phyloP scores from a whole-genome alignment of 2,888 invertebrate genomes.

The Flexamia atlantica region DNA sequence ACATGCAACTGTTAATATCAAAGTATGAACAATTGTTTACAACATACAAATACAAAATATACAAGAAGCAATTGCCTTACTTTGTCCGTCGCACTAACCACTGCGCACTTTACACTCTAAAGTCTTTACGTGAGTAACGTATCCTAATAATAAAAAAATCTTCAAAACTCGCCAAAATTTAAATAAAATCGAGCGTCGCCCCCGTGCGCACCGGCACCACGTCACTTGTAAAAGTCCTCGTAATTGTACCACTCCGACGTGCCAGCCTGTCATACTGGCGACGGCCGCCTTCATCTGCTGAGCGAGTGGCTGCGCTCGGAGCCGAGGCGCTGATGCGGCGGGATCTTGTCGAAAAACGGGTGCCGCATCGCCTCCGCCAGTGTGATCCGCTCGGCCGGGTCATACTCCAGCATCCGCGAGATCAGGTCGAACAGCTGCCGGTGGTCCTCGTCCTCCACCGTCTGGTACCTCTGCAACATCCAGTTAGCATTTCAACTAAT shows the following conservation, averaged over 20 bases:
- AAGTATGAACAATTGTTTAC: slow-evolving; percentile 54
- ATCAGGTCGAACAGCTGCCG: slow-evolving; percentile 96
- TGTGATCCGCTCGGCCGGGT: slow-evolving; percentile 93
- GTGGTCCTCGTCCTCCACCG: slow-evolving; percentile 93
- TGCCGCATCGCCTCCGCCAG: slow-evolving; percentile 93
- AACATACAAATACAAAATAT: slow-evolving; percentile 55
- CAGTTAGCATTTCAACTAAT: not conserved
- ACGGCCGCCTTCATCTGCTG: slow-evolving; percentile 62
- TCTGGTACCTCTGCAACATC: slow-evolving; percentile 89
- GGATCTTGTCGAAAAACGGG: slow-evolving; percentile 94
- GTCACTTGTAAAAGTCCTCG: slow-evolving; percentile 11
- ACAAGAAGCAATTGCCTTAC: slow-evolving; percentile 25
- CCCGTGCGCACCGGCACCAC: not conserved
- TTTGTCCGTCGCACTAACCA: not conserved
- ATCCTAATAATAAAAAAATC: not conserved
- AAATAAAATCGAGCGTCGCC: not conserved
- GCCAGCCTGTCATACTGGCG: slow-evolving; percentile 65
- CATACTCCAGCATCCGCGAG: slow-evolving; percentile 97
- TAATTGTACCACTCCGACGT: slow-evolving; percentile 51
- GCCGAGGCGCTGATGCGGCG: slow-evolving; percentile 86
- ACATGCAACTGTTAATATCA: slow-evolving; percentile 53
- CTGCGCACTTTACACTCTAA: not conserved
- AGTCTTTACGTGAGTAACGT: not conserved
- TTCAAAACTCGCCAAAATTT: slow-evolving; percentile 9
- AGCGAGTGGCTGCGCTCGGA: slow-evolving; percentile 82